A percentile compares a stretch with the other conserved stretches of the same genome.
These are phyloP conservation scores for Trichonephila inaurata DNA, from an alignment of 1,140 invertebrate species.

Conservation along the genomic window DNA sequence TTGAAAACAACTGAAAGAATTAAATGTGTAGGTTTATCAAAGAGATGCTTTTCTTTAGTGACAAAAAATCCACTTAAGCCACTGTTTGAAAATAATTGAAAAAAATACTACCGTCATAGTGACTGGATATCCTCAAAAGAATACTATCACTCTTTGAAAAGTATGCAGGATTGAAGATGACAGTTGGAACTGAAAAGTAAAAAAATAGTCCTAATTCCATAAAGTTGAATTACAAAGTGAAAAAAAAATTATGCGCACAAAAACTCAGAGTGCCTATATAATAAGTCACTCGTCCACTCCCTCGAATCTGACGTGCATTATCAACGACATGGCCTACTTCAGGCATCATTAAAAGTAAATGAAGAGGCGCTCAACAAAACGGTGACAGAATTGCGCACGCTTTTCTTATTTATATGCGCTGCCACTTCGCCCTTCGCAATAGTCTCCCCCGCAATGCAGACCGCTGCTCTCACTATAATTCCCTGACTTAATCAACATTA, in stretches of 20 bases:
- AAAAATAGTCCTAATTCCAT: not conserved
- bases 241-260: not conserved
- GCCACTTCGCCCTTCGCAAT: conserved; percentile 34
- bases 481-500: conserved; percentile 40
- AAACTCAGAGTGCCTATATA: conserved; percentile 18
- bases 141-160: conserved; percentile 7
- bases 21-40: conserved; percentile 21
- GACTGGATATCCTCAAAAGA: conserved; percentile 25
- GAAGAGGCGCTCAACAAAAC: conserved; percentile 30
- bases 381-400: conserved; percentile 25
- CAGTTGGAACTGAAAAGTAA: not conserved
- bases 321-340: conserved; percentile 59
- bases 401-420: conserved; percentile 60
- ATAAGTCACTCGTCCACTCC: conserved; percentile 56
- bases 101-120: not conserved
- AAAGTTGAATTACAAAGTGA: not conserved
- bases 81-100: conserved; percentile 17
- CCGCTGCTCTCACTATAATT: conserved; percentile 17
- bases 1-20: not conserved
- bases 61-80: conserved; percentile 25
- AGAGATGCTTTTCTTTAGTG: not conserved
- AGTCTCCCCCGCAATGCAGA: conserved; percentile 50
- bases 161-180: not conserved
- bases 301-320: conserved; percentile 34
- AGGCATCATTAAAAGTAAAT: conserved; percentile 52